Percentiles rank a stretch among this genome's conserved stretches.
These are phyloP conservation scores for Emydoidea blandingii DNA, from an alignment of 2,797 vertebrate genomes.

Conservation along the genomic window DNA sequence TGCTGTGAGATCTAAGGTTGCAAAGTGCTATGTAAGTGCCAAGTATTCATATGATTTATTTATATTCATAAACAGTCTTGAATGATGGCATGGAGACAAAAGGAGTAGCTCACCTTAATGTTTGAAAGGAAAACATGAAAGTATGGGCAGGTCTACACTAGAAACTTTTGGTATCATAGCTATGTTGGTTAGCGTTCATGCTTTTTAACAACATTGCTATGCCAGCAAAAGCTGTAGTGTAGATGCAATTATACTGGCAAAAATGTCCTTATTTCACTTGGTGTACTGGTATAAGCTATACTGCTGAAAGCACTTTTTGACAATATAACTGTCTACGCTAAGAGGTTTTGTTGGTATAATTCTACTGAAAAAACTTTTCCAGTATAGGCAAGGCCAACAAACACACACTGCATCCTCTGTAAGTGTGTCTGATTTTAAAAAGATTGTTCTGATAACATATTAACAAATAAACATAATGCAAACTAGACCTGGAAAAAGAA, in stretches of 20 bases:
- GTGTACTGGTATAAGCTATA: not conserved
- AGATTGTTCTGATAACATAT: not conserved
- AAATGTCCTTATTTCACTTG: not conserved
- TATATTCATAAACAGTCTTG: not conserved
- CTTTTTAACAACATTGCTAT: not conserved
- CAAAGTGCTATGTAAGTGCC: not conserved
- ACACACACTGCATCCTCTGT: not conserved
- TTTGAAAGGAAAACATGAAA: not conserved
- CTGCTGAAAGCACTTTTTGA: not conserved
- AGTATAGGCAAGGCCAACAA: not conserved
- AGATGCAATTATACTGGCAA: not conserved
- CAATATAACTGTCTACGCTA: not conserved
- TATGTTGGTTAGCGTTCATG: not conserved
- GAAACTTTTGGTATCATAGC: not conserved
- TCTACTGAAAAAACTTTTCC: not conserved
- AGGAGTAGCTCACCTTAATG: not conserved
- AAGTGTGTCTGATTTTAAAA: conserved; percentile 11
- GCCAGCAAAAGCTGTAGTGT: not conserved
- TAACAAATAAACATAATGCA: conserved; percentile 41
- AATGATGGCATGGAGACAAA: not conserved
- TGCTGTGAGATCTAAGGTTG: not conserved
- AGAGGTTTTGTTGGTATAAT: not conserved
- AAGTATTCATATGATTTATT: not conserved
- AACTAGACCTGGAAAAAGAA: not conserved
- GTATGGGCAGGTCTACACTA: not conserved